Percentiles rank a stretch among this genome's conserved stretches.
These are phyloP conservation scores for Thalpophila matura DNA, from an alignment of 2,888 invertebrate genomes.

Conservation along the genomic window DNA sequence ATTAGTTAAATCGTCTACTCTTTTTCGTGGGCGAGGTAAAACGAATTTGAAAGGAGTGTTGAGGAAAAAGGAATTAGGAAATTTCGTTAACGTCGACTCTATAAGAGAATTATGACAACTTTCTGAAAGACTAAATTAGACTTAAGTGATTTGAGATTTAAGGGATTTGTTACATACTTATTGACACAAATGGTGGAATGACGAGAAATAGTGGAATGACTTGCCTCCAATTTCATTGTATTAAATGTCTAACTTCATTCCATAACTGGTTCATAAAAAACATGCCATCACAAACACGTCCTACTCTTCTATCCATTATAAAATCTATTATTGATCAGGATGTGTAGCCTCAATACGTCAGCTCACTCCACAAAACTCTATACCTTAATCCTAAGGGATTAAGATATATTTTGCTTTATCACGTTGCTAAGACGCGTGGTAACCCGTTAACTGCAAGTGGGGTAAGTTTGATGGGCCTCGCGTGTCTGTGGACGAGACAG, in stretches of 20 bases:
- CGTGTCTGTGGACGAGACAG: conserved; percentile 69
- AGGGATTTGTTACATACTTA: no score
- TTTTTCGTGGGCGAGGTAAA: no score
- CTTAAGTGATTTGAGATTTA: no score
- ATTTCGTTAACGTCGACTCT: no score
- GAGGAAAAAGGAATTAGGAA: no score
- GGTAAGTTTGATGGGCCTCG: conserved; percentile 70
- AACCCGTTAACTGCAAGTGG: conserved; percentile 65
- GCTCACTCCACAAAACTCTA: background rate
- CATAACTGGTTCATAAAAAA: conserved; percentile 33
- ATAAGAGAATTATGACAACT: no score
- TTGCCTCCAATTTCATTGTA: conserved; percentile 7
- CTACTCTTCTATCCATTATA: conserved; percentile 56
- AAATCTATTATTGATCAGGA: conserved; percentile 65
- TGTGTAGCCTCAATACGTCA: conserved; percentile 53
- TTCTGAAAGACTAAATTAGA: no score
- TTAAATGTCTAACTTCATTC: conserved; percentile 21
- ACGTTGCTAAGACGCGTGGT: conserved; percentile 45
- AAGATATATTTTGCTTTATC: conserved; percentile 6
- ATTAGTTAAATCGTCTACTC: no score
- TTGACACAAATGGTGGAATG: no score
- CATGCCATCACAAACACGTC: conserved; percentile 45
- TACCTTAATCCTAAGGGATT: accelerated
- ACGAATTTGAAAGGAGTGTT: no score
- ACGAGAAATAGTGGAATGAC: no score